Base-by-base conservation (phyloP, 1,140 invertebrate genomes). In the Druon quercuslanigerum region DNA sequence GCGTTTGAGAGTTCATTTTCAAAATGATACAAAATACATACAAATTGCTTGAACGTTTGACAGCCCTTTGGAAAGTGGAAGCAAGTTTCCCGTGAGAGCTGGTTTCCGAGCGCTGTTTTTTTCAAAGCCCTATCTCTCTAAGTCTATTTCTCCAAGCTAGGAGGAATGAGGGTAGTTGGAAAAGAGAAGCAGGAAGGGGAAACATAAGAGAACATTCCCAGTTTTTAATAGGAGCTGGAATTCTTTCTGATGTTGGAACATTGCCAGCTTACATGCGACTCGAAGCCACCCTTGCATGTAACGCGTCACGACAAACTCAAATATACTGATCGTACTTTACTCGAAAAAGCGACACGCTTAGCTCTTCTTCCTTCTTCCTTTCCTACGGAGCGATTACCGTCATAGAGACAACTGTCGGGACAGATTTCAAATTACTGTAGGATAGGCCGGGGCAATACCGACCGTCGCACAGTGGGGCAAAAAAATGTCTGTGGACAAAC, bases 181-280 rank as follows among this genome's bases (percentile, higher is more conserved):
- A 20, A 25, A 19, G 33, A 73, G 51, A 51, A 50, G 14, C 33
- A 40, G 60, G 20, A 17, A 17, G 73, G 46, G 72, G 77, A 81
- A 80, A 84, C 73, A 72, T 80, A 82, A 83, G 81, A 85, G 82
- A 76, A 83, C 80, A 82, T 84, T 83, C 52, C 70, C 50, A 73
- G 79, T 87, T 87, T 87, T 84, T 83, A 87, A 87, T 83, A 81
- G 76, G 77, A 80, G 71, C 72, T 46, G 75, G 78, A 79, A 86
- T 86, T 85, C 83, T 83, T 84, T 80, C 72, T 77, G 74, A 85
- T 82, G 66, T 66, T 88, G 87, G 85, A 83, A 50, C 16, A 17
- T 33, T 19, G 85, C 87, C 86, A 87, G 70, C 54, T 79, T 72
- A 70, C 79, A 76, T 73, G 71, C 72, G 71, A 78, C 50, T 73